Conservation (phyloP, 2,113 vertebrate species). For the Prietella phreatophila region DNA sequence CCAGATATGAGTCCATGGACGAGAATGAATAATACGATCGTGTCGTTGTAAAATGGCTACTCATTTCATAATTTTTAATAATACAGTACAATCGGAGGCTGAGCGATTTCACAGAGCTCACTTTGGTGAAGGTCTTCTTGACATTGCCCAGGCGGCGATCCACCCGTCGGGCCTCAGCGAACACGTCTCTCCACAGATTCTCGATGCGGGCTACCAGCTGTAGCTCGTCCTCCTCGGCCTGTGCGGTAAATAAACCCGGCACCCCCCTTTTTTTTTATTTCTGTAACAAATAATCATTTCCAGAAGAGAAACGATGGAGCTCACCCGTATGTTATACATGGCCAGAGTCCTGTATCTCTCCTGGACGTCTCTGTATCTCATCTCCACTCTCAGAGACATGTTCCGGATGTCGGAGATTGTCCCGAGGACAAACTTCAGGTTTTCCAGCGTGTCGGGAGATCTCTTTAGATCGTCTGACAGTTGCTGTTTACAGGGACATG, state of each 20-base stretch:
- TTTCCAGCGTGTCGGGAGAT: constrained; percentile 76
- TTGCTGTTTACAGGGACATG: constrained; percentile 62
- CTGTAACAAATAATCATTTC: neutral
- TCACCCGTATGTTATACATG: constrained; percentile 80
- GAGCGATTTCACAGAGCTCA: constrained; percentile 56
- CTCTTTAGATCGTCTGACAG: constrained; percentile 73
- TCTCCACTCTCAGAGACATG: constrained; percentile 81
- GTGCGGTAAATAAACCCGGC: neutral
- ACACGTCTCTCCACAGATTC: constrained; percentile 76
- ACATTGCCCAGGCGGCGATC: constrained; percentile 77
- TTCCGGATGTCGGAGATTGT: constrained; percentile 80
- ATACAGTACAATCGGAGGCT: neutral
- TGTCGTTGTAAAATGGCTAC: neutral
- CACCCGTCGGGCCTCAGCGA: constrained; percentile 73
- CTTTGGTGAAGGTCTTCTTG: constrained; percentile 84
- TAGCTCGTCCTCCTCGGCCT: constrained; percentile 79
- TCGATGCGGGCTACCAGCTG: constrained; percentile 67
- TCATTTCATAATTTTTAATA: neutral
- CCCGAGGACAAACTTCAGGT: constrained; percentile 82
- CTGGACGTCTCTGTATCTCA: constrained; percentile 77
- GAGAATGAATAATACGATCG: neutral
- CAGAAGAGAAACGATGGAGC: constrained; percentile 36
- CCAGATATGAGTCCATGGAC: neutral
- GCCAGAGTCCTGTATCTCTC: constrained; percentile 87
- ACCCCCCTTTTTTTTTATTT: neutral